A percentile compares a stretch with the other conserved stretches of the same genome.
Conservation (phyloP, 2,888 invertebrate species). For the Sylvicola fuscatus region DNA sequence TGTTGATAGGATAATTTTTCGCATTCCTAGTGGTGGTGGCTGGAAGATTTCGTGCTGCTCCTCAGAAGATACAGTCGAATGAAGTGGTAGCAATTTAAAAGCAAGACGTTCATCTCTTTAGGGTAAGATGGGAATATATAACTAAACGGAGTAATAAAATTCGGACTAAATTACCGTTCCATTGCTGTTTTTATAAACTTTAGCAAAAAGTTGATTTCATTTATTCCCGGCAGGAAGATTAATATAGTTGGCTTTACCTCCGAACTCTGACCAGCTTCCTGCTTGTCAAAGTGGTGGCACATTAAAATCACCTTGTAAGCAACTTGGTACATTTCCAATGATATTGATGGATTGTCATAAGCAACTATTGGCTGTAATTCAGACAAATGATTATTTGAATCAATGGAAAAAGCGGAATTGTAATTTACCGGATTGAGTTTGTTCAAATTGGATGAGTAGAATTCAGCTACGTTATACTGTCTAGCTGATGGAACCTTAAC, state of each 20-base stretch:
- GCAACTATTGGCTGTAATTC: slow-evolving; percentile 28
- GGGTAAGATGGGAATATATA: background rate
- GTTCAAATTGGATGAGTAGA: slow-evolving; percentile 1
- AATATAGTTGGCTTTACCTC: slow-evolving; percentile 43
- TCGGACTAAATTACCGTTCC: background rate
- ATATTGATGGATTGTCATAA: slow-evolving; percentile 33
- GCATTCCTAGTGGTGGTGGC: slow-evolving; percentile 10
- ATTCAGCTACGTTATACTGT: background rate
- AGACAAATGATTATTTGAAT: slow-evolving; percentile 2
- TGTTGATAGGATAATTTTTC: slow-evolving; percentile 76
- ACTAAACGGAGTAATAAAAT: background rate
- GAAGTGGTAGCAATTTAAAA: background rate
- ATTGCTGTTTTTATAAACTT: slow-evolving; percentile 15
- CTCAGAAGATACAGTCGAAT: background rate
- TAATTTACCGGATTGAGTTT: background rate
- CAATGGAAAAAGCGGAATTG: no score
- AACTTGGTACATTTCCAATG: slow-evolving; percentile 35
- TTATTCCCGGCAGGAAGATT: slow-evolving; percentile 74
- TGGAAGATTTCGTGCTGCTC: background rate
- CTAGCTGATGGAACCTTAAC: background rate
- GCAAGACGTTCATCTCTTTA: no score
- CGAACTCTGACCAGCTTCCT: slow-evolving; percentile 13
- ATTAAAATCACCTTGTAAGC: slow-evolving; percentile 36
- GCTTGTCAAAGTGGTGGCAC: slow-evolving; percentile 29
- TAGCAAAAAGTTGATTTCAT: slow-evolving; percentile 36